Evolutionary conservation across 1,140 invertebrate genomes (phyloP).

Genomic region (Myzus persicae): DNA sequence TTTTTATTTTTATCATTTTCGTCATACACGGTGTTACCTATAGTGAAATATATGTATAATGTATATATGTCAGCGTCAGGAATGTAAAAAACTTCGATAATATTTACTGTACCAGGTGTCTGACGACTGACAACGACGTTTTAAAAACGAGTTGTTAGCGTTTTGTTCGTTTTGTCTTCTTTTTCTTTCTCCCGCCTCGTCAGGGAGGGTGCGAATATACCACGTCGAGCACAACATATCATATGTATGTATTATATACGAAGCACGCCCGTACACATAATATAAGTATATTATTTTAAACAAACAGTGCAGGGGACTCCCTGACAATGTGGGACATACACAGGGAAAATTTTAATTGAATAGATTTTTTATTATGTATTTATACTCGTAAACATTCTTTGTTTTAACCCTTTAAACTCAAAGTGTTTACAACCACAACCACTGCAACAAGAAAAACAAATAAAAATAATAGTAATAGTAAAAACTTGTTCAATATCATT

Average conservation of each 20-base stretch:
- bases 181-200: background rate
- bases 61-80: background rate
- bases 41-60: background rate
- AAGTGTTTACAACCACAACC: background rate
- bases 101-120: background rate
- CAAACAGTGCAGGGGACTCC: background rate
- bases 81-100: background rate
- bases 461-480: background rate
- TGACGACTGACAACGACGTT: background rate
- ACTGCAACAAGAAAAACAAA: no score
- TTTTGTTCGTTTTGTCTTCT: background rate
- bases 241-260: background rate
- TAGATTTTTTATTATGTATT: background rate
- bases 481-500: conserved; percentile 7
- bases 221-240: background rate
- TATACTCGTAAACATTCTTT: background rate
- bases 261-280: background rate
- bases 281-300: background rate
- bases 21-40: background rate
- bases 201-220: conserved; percentile 1
- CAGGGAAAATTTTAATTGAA: background rate
- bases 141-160: background rate
- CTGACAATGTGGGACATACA: background rate
- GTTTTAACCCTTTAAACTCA: conserved; percentile 17
- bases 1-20: background rate